A percentile compares a stretch with the other conserved stretches of the same genome.
phyloP scores from a whole-genome alignment of 2,888 invertebrate genomes.

The Ommatoiulus sabulosus region DNA sequence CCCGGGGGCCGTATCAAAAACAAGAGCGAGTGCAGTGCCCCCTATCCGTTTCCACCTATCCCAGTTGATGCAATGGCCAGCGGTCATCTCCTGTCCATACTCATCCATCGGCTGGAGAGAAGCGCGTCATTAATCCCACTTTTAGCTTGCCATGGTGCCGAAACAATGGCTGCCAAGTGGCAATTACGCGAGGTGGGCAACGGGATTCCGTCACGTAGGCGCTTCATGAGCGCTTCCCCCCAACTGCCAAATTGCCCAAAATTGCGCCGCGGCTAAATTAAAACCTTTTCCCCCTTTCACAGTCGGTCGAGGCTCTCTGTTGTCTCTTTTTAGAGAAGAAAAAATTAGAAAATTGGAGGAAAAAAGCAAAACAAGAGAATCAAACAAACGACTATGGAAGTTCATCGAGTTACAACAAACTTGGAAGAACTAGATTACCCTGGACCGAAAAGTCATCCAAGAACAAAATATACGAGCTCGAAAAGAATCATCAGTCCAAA shows the following conservation, averaged over 20 bases:
- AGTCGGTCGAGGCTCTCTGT: not conserved
- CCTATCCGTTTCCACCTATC: not conserved
- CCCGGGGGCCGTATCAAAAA: not conserved
- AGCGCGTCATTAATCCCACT: slow-evolving; percentile 43
- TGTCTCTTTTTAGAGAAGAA: not conserved
- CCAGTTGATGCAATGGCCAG: slow-evolving; percentile 9
- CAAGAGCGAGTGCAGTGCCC: not conserved
- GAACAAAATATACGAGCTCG: not conserved
- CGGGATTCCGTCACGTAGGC: slow-evolving; percentile 30
- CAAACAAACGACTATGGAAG: not conserved
- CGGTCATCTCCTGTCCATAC: slow-evolving; percentile 20
- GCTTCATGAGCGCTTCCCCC: not conserved
- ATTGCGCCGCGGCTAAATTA: not conserved
- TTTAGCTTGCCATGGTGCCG: slow-evolving; percentile 7
- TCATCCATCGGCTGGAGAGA: not conserved
- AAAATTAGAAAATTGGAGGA: not conserved
- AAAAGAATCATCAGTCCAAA: not conserved
- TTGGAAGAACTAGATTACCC: too few relatives aligned
- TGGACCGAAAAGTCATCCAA: too few relatives aligned
- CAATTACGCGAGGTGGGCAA: not conserved
- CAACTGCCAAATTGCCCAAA: not conserved
- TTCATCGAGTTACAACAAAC: not conserved
- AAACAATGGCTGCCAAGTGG: slow-evolving; percentile 8
- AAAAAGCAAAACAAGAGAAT: not conserved
- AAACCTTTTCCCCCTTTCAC: not conserved